phyloP scores from a whole-genome alignment of 2,888 invertebrate species.

The Lycia hirtaria region DNA sequence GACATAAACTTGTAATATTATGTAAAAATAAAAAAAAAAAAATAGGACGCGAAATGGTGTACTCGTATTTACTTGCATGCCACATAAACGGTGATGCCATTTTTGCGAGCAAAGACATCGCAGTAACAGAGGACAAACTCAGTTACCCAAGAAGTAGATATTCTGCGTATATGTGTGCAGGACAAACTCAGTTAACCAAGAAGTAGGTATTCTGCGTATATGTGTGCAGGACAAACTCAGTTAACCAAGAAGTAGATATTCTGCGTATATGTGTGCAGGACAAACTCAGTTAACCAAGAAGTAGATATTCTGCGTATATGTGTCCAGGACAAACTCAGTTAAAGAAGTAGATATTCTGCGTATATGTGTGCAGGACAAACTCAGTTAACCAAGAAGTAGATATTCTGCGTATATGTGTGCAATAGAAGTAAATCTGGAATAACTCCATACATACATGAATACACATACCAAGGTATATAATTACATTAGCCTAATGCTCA shows the following conservation, averaged over 20 bases:
- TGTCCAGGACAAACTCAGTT: neutral
- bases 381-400: neutral
- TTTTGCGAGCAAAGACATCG: neutral
- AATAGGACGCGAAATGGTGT: no score
- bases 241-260: conserved; percentile 7
- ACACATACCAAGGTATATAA: conserved; percentile 45
- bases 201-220: conserved; percentile 10
- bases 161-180: no score
- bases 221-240: neutral
- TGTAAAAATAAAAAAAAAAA: no score
- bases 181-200: neutral
- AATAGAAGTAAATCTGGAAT: no score
- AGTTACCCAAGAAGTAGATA: conserved; percentile 3
- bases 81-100: no score
- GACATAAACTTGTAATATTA: no score
- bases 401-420: no score
- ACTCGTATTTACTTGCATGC: no score
- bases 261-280: no score
- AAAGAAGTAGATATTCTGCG: conserved; percentile 8
- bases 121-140: neutral
- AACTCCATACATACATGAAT: conserved; percentile 23
- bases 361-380: no score
- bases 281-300: neutral
- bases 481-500: conserved; percentile 64
- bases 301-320: conserved; percentile 14